Conservation (phyloP, 1,140 invertebrate species). For the Eumeta japonica region DNA sequence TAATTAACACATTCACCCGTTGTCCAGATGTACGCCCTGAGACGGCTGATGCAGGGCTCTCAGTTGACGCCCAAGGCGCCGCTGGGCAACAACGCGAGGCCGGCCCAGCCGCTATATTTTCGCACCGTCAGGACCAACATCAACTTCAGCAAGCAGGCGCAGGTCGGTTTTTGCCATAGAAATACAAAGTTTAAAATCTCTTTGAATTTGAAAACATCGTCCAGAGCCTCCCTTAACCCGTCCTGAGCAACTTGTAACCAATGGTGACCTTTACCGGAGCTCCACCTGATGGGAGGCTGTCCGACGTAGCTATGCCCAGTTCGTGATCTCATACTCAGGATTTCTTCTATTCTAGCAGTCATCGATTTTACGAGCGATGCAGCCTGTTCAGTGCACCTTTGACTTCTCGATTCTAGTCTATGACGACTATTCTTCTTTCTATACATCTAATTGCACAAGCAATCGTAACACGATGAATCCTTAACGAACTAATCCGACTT, state of each 20-base stretch:
- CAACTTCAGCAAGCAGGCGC: slow-evolving; percentile 73
- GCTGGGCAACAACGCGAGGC: slow-evolving; percentile 91
- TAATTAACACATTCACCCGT: too few relatives aligned
- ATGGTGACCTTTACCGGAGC: neutral
- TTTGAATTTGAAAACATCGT: neutral
- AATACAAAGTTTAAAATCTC: neutral
- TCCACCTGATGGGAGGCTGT: neutral
- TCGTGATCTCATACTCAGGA: neutral
- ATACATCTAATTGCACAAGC: too few relatives aligned
- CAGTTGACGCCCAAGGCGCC: slow-evolving; percentile 81
- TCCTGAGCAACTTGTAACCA: neutral
- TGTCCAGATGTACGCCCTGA: slow-evolving; percentile 77
- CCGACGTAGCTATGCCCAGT: neutral
- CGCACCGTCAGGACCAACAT: slow-evolving; percentile 95
- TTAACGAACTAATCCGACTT: too few relatives aligned
- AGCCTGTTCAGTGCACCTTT: too few relatives aligned
- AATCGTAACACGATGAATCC: too few relatives aligned
- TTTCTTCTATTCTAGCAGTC: too few relatives aligned
- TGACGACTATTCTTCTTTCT: too few relatives aligned
- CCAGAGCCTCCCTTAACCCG: neutral
- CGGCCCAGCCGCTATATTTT: slow-evolving; percentile 84
- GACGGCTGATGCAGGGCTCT: slow-evolving; percentile 84
- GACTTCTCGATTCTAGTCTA: too few relatives aligned
- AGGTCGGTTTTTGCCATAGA: too few relatives aligned
- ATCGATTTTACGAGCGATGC: too few relatives aligned